Evolutionary conservation across 2,113 vertebrate species (phyloP), one percentile per base, ranked within the genome.

Genomic region (Solenodon paradoxus): DNA sequence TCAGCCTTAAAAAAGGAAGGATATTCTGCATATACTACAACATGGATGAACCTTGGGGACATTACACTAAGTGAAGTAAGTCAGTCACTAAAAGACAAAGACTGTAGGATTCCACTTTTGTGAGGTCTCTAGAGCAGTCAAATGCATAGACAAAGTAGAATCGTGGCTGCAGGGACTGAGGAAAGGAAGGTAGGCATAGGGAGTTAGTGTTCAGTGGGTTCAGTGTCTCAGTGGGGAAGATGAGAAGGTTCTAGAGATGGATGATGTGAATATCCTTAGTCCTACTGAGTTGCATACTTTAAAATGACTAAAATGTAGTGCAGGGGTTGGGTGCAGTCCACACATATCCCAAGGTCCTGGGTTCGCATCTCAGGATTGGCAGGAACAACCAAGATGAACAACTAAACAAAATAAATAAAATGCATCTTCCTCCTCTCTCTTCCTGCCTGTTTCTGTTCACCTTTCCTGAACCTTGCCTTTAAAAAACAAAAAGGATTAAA

Each of bases 41-140:
- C 17, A 2, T 6, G 53, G 53, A 19, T 66, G 51, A 79, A 17
- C 11, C 80, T 40, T 2, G 35, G 40, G 12, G 17, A 9, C 47
- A 3, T 47, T 4, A 22, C 3, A 35, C 49, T 61, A 17, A 68
- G 28, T 17, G 19, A 88, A 32, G 57, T 35, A 35, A 63, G 16
- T 32, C 81, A 20, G 32, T 2, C 1, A 12, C 66, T 17, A 30
- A 93, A 95, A 59, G 74, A 92, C 53, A 49, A 10, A 22, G 5
- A 4, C 16, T 0, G 4, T 26, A n/a, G 9, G 10, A 79, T 26
- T 30, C 63, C 51, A 24, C 17, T 59, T 10, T 1, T 1, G 1
- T 6, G 32, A 87, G 30, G 42, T 15, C 15, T 30, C 26, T 5
- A 20, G 94, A n/a, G n/a, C 1, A 32, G 17, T 22, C 57, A 77